These are phyloP conservation scores for Lucilia sericata DNA, from an alignment of 1,140 invertebrate genomes.

Conservation along the genomic window DNA sequence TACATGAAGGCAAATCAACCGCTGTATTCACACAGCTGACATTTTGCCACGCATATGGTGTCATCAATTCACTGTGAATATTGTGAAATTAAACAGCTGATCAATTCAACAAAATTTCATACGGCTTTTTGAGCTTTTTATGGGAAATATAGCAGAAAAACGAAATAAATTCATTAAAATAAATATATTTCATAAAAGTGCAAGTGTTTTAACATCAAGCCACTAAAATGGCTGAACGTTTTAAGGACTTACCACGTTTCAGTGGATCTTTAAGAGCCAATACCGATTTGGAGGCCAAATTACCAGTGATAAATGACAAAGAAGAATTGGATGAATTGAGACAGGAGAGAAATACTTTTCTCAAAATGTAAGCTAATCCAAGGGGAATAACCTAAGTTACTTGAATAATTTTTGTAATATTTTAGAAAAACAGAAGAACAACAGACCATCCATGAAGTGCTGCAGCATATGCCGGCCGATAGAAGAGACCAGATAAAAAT, in stretches of 20 bases:
- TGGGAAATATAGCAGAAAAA: neutral
- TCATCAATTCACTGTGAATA: neutral
- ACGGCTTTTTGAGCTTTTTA: neutral
- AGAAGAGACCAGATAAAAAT: conserved; percentile 58
- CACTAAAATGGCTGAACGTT: neutral
- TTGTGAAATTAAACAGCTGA: conserved; percentile 4
- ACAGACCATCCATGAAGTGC: conserved; percentile 56
- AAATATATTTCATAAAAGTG: neutral
- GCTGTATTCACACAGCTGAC: neutral
- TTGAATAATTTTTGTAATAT: neutral
- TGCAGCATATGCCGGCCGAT: conserved; percentile 54
- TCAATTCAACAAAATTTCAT: neutral
- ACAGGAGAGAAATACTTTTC: conserved; percentile 26
- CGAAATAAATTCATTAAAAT: too few species aligned
- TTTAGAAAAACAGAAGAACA: conserved; percentile 37
- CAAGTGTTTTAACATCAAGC: too few species aligned
- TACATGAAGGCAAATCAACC: neutral
- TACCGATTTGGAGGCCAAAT: conserved; percentile 59
- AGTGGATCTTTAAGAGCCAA: conserved; percentile 60
- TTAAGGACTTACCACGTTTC: conserved; percentile 61
- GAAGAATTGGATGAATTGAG: neutral
- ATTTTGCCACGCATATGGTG: neutral
- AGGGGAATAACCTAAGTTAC: neutral
- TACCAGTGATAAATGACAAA: conserved; percentile 10
- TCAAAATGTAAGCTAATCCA: conserved; percentile 34